Percentiles rank a stretch among this genome's conserved stretches.
Evolutionary conservation across 2,113 vertebrate species (phyloP).

Genomic region (Cheilinus undulatus): DNA sequence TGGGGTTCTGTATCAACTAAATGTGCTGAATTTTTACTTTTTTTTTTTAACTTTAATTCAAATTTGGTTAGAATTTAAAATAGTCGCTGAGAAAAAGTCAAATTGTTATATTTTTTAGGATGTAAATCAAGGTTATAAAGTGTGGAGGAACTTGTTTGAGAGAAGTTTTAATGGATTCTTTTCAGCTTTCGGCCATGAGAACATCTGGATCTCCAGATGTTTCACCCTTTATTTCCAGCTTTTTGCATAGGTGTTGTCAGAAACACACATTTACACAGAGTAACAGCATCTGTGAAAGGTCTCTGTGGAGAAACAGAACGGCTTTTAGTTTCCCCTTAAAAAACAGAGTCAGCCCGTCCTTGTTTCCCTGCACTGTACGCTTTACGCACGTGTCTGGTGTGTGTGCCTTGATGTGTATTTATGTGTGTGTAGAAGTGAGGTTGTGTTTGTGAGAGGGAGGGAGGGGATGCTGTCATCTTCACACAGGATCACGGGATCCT

Average conservation of each 20-base stretch:
- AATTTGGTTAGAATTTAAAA: too few species aligned
- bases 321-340: conserved; percentile 45
- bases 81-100: too few species aligned
- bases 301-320: conserved; percentile 31
- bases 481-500: conserved; percentile 59
- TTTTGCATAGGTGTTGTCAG: background rate
- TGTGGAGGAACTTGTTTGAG: background rate
- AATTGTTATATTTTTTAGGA: too few species aligned
- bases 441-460: conserved; percentile 17
- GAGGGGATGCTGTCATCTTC: conserved; percentile 53
- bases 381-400: conserved; percentile 48
- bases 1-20: too few species aligned
- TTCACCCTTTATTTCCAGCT: background rate
- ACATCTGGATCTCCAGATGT: background rate
- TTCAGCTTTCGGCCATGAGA: background rate
- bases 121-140: background rate
- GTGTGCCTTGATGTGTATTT: conserved; percentile 31
- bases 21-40: too few species aligned
- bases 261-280: conserved; percentile 8
- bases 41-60: too few species aligned
- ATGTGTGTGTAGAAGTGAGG: conserved; percentile 12
- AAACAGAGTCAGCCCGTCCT: conserved; percentile 38
- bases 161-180: background rate
- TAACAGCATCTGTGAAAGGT: conserved; percentile 5
- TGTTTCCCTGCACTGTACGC: conserved; percentile 48